Conservation (phyloP, 2,113 vertebrate species). For the Oceanodroma tethys region DNA sequence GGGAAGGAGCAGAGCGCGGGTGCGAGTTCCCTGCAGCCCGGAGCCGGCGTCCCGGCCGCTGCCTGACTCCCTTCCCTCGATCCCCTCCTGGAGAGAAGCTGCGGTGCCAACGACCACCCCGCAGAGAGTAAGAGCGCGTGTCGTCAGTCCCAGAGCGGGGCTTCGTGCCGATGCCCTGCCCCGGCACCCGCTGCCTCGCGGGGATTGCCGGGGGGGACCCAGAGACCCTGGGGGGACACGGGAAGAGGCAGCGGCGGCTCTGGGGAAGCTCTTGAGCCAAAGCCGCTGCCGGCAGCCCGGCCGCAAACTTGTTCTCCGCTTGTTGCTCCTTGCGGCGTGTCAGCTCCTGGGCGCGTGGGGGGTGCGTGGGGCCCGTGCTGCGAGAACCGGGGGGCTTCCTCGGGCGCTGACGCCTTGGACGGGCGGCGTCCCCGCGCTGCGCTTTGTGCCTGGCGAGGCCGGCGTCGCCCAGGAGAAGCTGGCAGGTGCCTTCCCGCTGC, state of each 20-base stretch:
- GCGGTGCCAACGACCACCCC: fast-evolving
- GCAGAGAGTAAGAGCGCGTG: fast-evolving
- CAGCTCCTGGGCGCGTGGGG: not conserved
- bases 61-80: fast-evolving
- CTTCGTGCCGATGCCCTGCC: not conserved
- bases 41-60: not conserved
- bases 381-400: not conserved
- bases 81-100: not conserved
- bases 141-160: not conserved
- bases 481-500: not conserved
- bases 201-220: not conserved
- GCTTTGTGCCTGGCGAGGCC: not conserved
- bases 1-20: not conserved
- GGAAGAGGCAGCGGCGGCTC: not conserved
- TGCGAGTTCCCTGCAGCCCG: not conserved
- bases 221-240: not conserved
- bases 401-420: fast-evolving
- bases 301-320: not conserved
- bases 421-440: too few species aligned
- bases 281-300: not conserved
- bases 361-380: not conserved
- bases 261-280: not conserved
- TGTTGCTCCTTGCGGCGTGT: not conserved
- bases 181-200: not conserved
- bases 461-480: not conserved